phyloP scores from a whole-genome alignment of 1,140 invertebrate genomes.

The Coelopa frigida region DNA sequence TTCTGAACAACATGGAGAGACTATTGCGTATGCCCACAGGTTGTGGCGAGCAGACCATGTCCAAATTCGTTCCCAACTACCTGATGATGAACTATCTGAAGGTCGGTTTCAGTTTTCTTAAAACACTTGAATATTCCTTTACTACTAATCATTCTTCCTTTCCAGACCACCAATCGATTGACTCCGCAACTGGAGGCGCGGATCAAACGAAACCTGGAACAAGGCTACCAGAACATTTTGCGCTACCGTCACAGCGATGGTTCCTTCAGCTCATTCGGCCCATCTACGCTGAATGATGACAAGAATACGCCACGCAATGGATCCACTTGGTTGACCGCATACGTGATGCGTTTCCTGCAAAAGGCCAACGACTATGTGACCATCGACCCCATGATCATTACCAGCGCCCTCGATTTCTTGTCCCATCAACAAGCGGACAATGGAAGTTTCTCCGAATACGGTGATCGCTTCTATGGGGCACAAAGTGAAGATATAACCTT shows the following conservation, averaged over 20 bases:
- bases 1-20: constrained; percentile 65
- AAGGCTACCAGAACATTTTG: constrained; percentile 89
- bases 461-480: constrained; percentile 64
- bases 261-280: constrained; percentile 90
- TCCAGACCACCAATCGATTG: constrained; percentile 28
- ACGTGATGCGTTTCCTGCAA: constrained; percentile 80
- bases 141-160: not conserved
- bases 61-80: constrained; percentile 85
- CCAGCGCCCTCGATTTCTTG: constrained; percentile 72
- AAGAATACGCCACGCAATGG: constrained; percentile 50
- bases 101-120: constrained; percentile 7
- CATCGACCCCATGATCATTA: constrained; percentile 66
- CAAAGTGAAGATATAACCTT: constrained; percentile 51
- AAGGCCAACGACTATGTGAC: constrained; percentile 73
- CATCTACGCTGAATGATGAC: constrained; percentile 30
- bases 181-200: constrained; percentile 58
- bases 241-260: constrained; percentile 84
- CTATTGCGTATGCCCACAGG: constrained; percentile 79
- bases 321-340: constrained; percentile 93
- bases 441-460: constrained; percentile 78
- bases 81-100: constrained; percentile 69
- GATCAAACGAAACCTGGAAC: constrained; percentile 69
- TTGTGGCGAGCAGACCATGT: constrained; percentile 93
- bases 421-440: constrained; percentile 64
- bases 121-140: not conserved